Percentiles rank a stretch among this genome's conserved stretches.
Evolutionary conservation across 2,888 invertebrate genomes (phyloP).

Genomic region (Apodemia mormo): DNA sequence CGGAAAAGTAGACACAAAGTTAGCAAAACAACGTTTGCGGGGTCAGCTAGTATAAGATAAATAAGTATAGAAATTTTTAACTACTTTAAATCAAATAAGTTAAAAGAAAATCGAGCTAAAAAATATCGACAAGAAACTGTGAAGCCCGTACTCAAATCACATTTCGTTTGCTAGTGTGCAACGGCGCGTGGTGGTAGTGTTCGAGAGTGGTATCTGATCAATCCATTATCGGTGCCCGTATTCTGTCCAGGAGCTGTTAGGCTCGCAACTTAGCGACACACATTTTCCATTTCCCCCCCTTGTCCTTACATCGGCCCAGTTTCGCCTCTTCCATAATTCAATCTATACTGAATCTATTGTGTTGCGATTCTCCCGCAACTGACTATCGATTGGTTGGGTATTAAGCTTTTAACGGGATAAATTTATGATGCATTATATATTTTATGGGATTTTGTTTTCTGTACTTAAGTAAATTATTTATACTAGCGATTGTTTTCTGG

Average conservation of each 20-base stretch:
- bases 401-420: constrained; percentile 33
- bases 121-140: background rate
- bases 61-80: too few species aligned
- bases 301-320: constrained; percentile 63
- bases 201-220: constrained; percentile 72
- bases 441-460: background rate
- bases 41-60: too few species aligned
- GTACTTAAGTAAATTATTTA: background rate
- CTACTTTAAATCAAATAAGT: too few species aligned
- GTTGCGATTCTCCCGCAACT: constrained; percentile 46
- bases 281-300: constrained; percentile 77
- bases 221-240: constrained; percentile 69
- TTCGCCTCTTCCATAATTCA: constrained; percentile 75
- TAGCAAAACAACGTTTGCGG: too few species aligned
- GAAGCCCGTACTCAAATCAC: constrained; percentile 26
- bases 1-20: too few species aligned
- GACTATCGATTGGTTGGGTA: constrained; percentile 25
- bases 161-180: constrained; percentile 30
- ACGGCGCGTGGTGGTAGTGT: constrained; percentile 33
- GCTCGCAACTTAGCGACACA: constrained; percentile 73
- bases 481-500: background rate
- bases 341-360: constrained; percentile 73
- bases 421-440: background rate
- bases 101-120: background rate
- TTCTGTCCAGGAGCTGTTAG: constrained; percentile 71